Evolutionary conservation across 1,140 invertebrate species (phyloP).

Genomic region (Dendroctonus valens): DNA sequence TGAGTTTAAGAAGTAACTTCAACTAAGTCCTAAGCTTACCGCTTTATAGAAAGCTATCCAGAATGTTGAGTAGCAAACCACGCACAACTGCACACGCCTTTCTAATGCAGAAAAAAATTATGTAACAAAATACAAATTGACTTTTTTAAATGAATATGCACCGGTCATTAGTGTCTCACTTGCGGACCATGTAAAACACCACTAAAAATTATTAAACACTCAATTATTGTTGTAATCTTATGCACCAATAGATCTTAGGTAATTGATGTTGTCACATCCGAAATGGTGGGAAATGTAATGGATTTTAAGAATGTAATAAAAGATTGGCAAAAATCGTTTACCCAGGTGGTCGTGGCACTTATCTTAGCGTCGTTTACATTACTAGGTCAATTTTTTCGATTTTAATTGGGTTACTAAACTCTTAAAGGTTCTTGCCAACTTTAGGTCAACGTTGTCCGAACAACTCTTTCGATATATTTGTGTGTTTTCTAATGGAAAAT

Average conservation of each 20-base stretch:
- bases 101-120: neutral
- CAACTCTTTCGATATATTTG: too few relatives aligned
- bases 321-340: conserved; percentile 7
- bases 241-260: conserved; percentile 14
- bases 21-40: too few relatives aligned
- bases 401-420: conserved; percentile 1
- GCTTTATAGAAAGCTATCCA: too few relatives aligned
- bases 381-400: conserved; percentile 2
- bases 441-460: too few relatives aligned
- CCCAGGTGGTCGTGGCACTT: neutral
- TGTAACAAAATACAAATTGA: neutral
- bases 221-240: conserved; percentile 10
- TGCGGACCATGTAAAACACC: conserved; percentile 2
- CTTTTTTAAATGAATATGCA: conserved; percentile 4
- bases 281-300: conserved; percentile 8
- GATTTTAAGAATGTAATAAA: conserved; percentile 1
- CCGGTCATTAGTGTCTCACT: conserved; percentile 7
- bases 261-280: conserved; percentile 7
- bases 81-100: too few relatives aligned
- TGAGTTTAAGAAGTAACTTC: too few relatives aligned
- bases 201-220: conserved; percentile 15
- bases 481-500: too few relatives aligned
- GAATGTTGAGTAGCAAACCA: too few relatives aligned
- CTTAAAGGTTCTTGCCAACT: neutral
- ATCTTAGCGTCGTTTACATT: neutral